phyloP scores from a whole-genome alignment of 2,113 vertebrate genomes.

The Pseudois nayaur region DNA sequence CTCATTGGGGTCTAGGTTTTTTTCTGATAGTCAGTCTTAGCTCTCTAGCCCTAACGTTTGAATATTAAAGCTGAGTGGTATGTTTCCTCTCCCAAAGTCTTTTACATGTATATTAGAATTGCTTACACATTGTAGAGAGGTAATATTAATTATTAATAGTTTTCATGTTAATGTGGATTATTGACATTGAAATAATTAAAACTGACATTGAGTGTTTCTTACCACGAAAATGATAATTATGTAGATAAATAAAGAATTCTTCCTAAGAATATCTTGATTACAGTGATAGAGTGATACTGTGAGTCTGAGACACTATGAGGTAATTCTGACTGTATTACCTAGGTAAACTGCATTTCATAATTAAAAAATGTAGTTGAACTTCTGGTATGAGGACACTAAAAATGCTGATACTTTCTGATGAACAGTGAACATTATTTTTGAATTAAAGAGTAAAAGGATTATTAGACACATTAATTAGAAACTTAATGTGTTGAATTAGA shows the following conservation, averaged over 20 bases:
- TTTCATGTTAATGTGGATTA: conserved; percentile 4
- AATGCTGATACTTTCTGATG: conserved; percentile 7
- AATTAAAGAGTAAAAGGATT: conserved; percentile 29
- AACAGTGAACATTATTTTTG: conserved; percentile 28
- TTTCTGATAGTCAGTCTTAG: not conserved
- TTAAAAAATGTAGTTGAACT: not conserved
- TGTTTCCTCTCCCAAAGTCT: not conserved
- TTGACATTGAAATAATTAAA: not conserved
- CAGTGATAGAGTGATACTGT: not conserved
- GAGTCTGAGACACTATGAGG: not conserved
- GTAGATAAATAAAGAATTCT: not conserved
- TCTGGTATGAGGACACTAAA: not conserved
- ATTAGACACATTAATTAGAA: conserved; percentile 21
- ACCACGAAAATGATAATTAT: not conserved
- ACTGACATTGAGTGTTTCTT: not conserved
- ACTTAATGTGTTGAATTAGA: conserved; percentile 15
- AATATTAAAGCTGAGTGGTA: not conserved
- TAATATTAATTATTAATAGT: not conserved
- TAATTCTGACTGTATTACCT: not conserved
- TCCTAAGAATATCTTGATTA: not conserved
- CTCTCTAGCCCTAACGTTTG: not conserved
- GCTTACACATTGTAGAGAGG: not conserved
- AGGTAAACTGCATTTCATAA: not conserved
- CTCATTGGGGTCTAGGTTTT: not conserved
- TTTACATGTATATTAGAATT: not conserved